phyloP scores from a whole-genome alignment of 2,797 vertebrate species.

The Helarctos malayanus region DNA sequence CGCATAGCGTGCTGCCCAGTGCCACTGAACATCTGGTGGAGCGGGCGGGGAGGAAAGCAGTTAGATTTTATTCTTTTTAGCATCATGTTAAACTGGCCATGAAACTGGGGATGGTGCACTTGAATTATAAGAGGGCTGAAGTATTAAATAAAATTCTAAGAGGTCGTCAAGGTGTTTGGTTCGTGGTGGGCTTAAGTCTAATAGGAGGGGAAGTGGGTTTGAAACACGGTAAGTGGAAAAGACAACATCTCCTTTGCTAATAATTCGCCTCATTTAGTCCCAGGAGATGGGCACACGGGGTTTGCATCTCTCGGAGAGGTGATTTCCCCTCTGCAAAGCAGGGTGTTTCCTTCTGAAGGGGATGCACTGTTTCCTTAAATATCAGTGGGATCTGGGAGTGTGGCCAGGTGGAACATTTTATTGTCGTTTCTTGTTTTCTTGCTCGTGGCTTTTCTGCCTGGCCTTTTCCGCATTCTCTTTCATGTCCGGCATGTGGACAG shows the following conservation, averaged over 20 bases:
- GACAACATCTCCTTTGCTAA: not conserved
- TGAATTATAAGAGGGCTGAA: conserved; percentile 66
- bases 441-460: not conserved
- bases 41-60: conserved; percentile 8
- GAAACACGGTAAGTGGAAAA: not conserved
- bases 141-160: conserved; percentile 71
- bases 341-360: not conserved
- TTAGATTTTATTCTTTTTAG: conserved; percentile 67
- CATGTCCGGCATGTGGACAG: not conserved
- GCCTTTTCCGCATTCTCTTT: not conserved
- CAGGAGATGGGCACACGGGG: not conserved
- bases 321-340: not conserved
- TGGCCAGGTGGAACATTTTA: not conserved
- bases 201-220: not conserved
- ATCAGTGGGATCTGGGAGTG: rapidly evolving
- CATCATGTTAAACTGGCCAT: conserved; percentile 70
- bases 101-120: conserved; percentile 57
- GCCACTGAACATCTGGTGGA: conserved; percentile 10
- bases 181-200: not conserved
- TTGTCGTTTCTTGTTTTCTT: not conserved
- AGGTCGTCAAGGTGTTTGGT: conserved; percentile 29
- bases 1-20: rapidly evolving
- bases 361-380: not conserved
- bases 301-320: not conserved
- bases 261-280: not conserved